Evolutionary conservation across 2,888 invertebrate genomes (phyloP).

Genomic region (Gari tellinella): DNA sequence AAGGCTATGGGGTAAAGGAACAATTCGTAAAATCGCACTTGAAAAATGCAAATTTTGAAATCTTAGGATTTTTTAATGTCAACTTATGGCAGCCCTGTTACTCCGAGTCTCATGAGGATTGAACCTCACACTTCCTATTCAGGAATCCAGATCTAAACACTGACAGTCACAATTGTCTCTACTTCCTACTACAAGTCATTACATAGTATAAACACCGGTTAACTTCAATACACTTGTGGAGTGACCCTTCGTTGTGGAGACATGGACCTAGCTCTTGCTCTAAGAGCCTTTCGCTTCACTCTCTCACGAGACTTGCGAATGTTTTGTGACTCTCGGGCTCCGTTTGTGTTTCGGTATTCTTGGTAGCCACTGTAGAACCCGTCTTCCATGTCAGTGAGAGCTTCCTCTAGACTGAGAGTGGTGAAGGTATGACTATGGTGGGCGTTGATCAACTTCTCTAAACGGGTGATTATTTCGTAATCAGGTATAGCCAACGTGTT

Average conservation of each 20-base stretch:
- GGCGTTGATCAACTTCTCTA: slow-evolving; percentile 84
- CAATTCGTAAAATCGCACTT: too few species aligned
- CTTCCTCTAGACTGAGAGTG: slow-evolving; percentile 79
- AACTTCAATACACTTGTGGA: slow-evolving; percentile 75
- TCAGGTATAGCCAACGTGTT: slow-evolving; percentile 84
- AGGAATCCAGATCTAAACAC: too few species aligned
- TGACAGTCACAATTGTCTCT: too few species aligned
- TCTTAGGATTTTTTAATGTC: too few species aligned
- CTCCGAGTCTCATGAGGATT: too few species aligned
- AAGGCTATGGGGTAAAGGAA: too few species aligned
- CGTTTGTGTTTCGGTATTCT: slow-evolving; percentile 62
- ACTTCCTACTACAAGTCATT: too few species aligned
- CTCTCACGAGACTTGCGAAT: slow-evolving; percentile 68
- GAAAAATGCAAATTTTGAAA: too few species aligned
- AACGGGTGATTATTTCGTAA: slow-evolving; percentile 84
- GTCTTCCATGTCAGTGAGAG: slow-evolving; percentile 80
- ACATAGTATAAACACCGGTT: too few species aligned
- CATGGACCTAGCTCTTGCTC: slow-evolving; percentile 74
- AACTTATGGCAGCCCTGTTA: too few species aligned
- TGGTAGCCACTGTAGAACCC: slow-evolving; percentile 77
- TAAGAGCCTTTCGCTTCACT: slow-evolving; percentile 66
- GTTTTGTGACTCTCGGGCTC: slow-evolving; percentile 59
- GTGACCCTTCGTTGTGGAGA: slow-evolving; percentile 77
- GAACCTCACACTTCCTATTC: too few species aligned
- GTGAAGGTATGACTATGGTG: slow-evolving; percentile 81